Evolutionary conservation across 2,797 vertebrate genomes (phyloP).

Genomic region (Takifugu rubripes): DNA sequence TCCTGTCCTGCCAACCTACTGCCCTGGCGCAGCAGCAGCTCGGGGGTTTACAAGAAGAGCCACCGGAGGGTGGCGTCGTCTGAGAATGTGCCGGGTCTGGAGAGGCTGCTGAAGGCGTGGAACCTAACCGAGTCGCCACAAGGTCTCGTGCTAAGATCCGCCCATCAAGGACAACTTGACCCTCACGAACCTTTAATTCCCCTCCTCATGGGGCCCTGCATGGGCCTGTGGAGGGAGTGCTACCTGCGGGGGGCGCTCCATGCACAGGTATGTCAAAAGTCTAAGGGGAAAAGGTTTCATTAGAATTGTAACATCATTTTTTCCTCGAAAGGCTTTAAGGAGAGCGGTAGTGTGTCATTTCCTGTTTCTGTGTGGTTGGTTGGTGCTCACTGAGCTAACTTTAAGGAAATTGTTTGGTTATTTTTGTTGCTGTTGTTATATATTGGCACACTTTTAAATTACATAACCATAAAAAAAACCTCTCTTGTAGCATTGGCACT

Average conservation of each 20-base stretch:
- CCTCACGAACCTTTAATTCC: slow-evolving; percentile 80
- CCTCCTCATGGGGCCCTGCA: slow-evolving; percentile 79
- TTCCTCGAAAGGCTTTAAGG: too few relatives aligned
- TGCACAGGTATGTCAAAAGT: slow-evolving; percentile 76
- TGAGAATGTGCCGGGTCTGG: slow-evolving; percentile 78
- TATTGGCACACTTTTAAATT: too few relatives aligned
- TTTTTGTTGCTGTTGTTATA: too few relatives aligned
- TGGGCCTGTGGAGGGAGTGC: slow-evolving; percentile 88
- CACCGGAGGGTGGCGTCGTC: slow-evolving; percentile 75
- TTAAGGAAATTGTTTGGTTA: too few relatives aligned
- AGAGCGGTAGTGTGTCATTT: too few relatives aligned
- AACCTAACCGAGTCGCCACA: slow-evolving; percentile 50
- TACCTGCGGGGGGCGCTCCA: slow-evolving; percentile 87
- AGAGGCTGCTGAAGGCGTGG: slow-evolving; percentile 74
- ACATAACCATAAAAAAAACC: too few relatives aligned
- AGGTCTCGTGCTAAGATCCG: slow-evolving; percentile 21
- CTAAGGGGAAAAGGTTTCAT: too few relatives aligned
- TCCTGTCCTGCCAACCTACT: slow-evolving; percentile 80
- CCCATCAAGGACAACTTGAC: slow-evolving; percentile 57
- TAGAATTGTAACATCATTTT: too few relatives aligned
- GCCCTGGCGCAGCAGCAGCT: slow-evolving; percentile 80
- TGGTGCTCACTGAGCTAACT: too few relatives aligned
- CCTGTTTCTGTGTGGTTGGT: too few relatives aligned
- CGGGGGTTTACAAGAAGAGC: slow-evolving; percentile 76
- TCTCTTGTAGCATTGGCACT: too few relatives aligned